Evolutionary conservation across 1,140 invertebrate genomes (phyloP), one percentile per base, ranked within the genome.

Genomic region (Venturia canescens): DNA sequence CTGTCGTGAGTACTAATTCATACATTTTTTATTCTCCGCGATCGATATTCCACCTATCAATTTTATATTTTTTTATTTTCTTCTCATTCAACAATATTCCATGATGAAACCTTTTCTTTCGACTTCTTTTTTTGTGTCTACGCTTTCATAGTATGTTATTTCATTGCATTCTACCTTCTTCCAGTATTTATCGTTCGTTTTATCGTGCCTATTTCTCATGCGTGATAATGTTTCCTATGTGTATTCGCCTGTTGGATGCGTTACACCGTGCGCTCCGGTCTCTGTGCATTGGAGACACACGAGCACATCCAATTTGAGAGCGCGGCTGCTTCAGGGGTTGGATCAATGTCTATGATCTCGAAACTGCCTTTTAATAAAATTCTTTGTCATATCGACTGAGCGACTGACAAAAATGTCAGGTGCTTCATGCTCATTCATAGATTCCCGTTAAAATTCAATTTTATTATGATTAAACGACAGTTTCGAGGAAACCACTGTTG

Each of bases 1-100:
- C 75, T 95, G 94, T 87, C 89, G 93, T 93, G 90, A 94, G 92
- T 93, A 87, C 69, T 48, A 50, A 34, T 16, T 21, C 38, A 53
- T 18, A 53, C 9, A 31, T 31, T 15, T 27, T 34, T 79, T 67
- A 63, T 29, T 79, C 63, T 31, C n/a, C n/a, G 77, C 26, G 7
- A 27, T 75, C 72, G 53, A 76, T 76, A 53, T 31, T 18, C 29
- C n/a, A n/a, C n/a, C n/a, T n/a, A n/a, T 60, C 71, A 18, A 48
- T 74, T 38, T 1, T 9, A 3, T 74, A 0, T 11, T 2, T 53
- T 53, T 26, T 74, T 16, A 3, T 44, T 23, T 74, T 3, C n/a
- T 74, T 74, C 57, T 23, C 27, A 53, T 44, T 44, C 38, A 44
- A 44, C 7, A 53, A 53, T 26, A 48, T 31, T 63, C n/a, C n/a